Evolutionary conservation across 2,113 vertebrate species (phyloP), one percentile per base, ranked within the genome.

Genomic region (Synchiropus splendidus): DNA sequence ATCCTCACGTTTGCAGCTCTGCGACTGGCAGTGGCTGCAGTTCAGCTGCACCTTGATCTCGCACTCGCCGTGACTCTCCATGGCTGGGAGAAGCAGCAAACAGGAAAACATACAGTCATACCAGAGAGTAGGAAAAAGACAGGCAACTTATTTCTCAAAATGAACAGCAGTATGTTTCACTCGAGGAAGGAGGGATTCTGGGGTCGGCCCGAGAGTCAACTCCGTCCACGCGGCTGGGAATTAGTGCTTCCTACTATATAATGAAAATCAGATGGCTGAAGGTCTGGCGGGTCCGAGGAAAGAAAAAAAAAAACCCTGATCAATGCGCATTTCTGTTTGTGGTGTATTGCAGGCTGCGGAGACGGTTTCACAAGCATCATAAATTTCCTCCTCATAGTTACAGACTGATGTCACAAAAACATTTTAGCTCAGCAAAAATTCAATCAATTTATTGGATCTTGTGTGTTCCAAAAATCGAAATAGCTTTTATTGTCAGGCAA

Each of bases 31-130:
- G 66, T 93, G 90, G 73, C 86, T 92, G 68, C 90, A 93, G 65
- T 88, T 94, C 15, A 89, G 78, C 31, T 88, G 83, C 36, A 89
- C 82, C 72, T 83, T 78, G 76, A 93, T 89, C 58, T 89, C 87
- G 57, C 87, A 90, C 53, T 95, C 92, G 2, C 93, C 88, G 0
- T 94, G 89, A 54, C 84, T 89, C 59, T 92, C 91, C 79, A 86
- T 88, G 39, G 79, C 90, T 95, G 43, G 37, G n/a, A 58, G n/a
- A 32, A 14, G 38, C 60, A 12, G 35, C 12, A 44, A 21, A 56
- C n/a, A 49, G 12, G 54, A 4, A 4, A 2, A 54, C 18, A 48
- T 31, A 59, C 21, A 54, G 49, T 74, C 14, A 54, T 57, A 43
- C 45, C 21, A 44, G 21, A 4, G 12, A 44, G 18, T 12, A 35